Base-by-base conservation (phyloP, 2,888 invertebrate genomes). In the Drosophila parthenogenetica region DNA sequence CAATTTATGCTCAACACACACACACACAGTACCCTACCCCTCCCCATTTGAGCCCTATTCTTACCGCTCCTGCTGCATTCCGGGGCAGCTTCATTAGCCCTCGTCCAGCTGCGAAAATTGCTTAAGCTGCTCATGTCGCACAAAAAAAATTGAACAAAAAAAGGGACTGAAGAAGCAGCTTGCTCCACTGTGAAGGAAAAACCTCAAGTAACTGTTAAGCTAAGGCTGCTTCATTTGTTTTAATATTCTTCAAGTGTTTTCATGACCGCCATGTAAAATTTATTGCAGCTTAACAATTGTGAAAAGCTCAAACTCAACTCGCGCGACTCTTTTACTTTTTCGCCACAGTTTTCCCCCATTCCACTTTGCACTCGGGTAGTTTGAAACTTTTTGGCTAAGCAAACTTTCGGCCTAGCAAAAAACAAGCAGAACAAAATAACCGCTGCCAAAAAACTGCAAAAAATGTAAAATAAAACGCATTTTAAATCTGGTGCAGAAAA, bases 211-310 rank as follows among this genome's bases (percentile, higher is more conserved):
- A 67, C 67, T 55, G 48, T 53, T 13, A 53, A 59, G 50, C 48
- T 49, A 43, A 51, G 53, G 55, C 50, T 57, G 53, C 65, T 73
- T 32, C 68, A 65, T 63, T 82, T 77, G 71, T 79, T 73, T 80
- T 82, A 82, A 79, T 80, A 80, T 80, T 80, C 83, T 37, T 65
- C 71, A 67, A 73, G 70, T 80, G 80, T 82, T 82, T 73, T 73
- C 82, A 65, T 62, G 57, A 66, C 63, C 60, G 80, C 66, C 77
- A 80, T 82, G 73, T 82, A 70, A 69, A 80, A 80, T 82, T 76
- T 80, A 80, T 80, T 77, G 60, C 68, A 68, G 68, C 73, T 69
- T 66, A 69, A 69, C 65, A 70, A 69, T 72, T 69, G 64, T 53
- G 69, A 19, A 62, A 50, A 54, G 46, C 43, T 55, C 54, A 35